Conservation (phyloP, 2,888 invertebrate species). For the Mythimna pallens region DNA sequence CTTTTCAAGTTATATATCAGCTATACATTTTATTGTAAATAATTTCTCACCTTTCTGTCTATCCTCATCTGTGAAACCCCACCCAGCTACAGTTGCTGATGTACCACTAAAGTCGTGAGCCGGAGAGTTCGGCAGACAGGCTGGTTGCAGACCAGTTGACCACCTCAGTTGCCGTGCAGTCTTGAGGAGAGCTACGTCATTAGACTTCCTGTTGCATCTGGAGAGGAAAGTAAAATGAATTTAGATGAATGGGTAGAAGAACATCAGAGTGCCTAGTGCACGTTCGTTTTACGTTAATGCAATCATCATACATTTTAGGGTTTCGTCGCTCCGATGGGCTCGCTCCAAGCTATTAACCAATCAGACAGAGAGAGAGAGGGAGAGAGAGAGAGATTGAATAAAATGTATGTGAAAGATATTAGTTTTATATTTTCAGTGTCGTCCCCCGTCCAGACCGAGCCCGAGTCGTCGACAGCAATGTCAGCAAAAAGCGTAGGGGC, state of each 20-base stretch:
- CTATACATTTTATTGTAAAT: background rate
- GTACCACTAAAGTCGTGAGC: conserved; percentile 89
- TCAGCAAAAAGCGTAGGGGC: no score
- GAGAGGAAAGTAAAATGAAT: background rate
- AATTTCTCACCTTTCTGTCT: conserved; percentile 90
- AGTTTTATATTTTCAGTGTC: no score
- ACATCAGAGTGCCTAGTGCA: background rate
- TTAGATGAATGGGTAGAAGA: background rate
- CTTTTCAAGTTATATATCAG: no score
- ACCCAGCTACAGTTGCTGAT: conserved; percentile 94
- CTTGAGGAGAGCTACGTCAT: conserved; percentile 94
- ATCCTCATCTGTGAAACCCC: conserved; percentile 96
- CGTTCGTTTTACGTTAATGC: no score
- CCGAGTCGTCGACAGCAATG: no score
- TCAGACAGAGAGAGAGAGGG: no score
- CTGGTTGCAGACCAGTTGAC: conserved; percentile 93
- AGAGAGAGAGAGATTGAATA: no score
- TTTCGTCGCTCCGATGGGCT: no score
- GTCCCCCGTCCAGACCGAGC: no score
- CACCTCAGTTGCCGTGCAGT: conserved; percentile 92
- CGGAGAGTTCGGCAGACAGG: conserved; percentile 92
- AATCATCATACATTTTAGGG: no score
- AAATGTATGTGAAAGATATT: no score
- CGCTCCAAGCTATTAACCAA: no score
- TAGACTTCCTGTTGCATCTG: conserved; percentile 83